phyloP scores from a whole-genome alignment of 2,797 vertebrate species.

The Sardinella longiceps region DNA sequence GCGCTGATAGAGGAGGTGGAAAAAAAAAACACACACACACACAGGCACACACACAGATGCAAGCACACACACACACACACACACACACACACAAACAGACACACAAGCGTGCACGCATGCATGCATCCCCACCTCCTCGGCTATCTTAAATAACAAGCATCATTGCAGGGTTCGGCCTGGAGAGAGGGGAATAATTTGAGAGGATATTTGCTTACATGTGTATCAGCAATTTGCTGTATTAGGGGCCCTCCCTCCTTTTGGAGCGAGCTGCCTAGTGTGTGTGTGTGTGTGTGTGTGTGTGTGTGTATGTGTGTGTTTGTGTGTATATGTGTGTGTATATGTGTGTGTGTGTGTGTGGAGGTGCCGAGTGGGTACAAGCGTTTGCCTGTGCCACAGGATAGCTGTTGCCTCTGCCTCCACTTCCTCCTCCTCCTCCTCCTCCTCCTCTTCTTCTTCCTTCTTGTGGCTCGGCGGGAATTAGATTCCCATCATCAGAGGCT shows the following conservation, averaged over 20 bases:
- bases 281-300: constrained; percentile 6
- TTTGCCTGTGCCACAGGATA: constrained; percentile 62
- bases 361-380: constrained; percentile 56
- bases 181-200: constrained; percentile 73
- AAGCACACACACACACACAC: background rate
- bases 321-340: background rate
- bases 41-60: background rate
- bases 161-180: constrained; percentile 76
- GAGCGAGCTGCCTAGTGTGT: background rate
- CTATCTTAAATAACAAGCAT: constrained; percentile 79
- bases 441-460: constrained; percentile 36
- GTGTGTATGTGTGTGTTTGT: constrained; percentile 35
- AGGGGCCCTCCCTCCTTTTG: constrained; percentile 57
- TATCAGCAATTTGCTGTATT: constrained; percentile 76
- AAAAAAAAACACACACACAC: constrained; percentile 59
- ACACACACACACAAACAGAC: background rate
- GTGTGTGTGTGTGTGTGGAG: constrained; percentile 13
- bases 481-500: constrained; percentile 72
- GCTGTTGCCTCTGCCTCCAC: constrained; percentile 53
- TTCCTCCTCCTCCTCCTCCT: constrained; percentile 1
- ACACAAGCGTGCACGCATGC: background rate
- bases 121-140: constrained; percentile 51
- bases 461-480: constrained; percentile 62
- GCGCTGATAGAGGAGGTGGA: constrained; percentile 68
- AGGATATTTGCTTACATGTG: constrained; percentile 65